Evolutionary conservation across 23 tunicate genomes (phyloP), one percentile per base, ranked within the genome.

Genomic region (Trididemnum clinides): DNA sequence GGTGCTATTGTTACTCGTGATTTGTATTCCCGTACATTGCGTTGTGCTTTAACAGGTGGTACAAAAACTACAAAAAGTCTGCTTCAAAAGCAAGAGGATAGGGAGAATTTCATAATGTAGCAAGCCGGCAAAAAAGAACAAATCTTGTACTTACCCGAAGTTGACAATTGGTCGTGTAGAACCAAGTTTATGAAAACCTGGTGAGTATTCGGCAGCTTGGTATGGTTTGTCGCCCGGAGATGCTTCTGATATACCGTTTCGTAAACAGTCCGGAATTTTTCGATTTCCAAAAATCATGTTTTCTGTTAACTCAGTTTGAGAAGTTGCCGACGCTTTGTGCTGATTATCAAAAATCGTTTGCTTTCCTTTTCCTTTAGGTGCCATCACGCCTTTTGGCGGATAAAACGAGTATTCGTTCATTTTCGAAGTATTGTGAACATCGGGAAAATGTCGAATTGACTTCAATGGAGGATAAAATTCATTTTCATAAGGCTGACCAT

Each of bases 211-310:
- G 25, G 85, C 89, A 57, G 91, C 88, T 57, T 87, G 88, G 51
- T 92, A 92, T 22, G 97, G 88, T 83, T 92, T 92, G 86, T 92
- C 97, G 30, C 97, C 97, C 18, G 85, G 85, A 15, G 97, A 87
- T 27, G 91, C 90, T 64, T 81, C 84, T 1, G 73, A 35, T 28
- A 81, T 88, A 0, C 86, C 88, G 66, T 92, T 89, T 74, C 97
- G 77, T 21, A 75, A 33, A 51, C 69, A 69, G 0, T 34, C 34
- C 25, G 88, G 85, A 77, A 33, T 31, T 22, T 81, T 84, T 38
- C 83, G 87, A 15, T 50, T 64, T n/a, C 97, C 97, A 51, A 92
- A 92, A 33, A 50, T 57, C 64, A 77, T 29, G 12, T 71, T 39
- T 73, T 92, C 97, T 37, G 88, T 57, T 31, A 92, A 57, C 36